Percentiles rank a stretch among this genome's conserved stretches.
Conservation (phyloP, 2,113 vertebrate species). For the Strigops habroptila region DNA sequence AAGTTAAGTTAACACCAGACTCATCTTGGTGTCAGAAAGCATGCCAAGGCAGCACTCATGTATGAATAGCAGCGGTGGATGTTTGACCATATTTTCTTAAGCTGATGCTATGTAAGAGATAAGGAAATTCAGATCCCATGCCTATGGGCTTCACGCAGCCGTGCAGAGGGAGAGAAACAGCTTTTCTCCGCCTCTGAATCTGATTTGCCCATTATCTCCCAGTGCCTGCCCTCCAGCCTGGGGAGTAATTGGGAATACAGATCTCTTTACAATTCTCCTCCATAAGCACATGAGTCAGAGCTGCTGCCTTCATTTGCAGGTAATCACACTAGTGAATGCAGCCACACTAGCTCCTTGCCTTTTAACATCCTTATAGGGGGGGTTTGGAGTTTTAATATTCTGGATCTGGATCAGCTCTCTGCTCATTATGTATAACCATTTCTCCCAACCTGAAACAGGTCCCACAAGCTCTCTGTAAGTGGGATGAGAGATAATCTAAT, state of each 20-base stretch:
- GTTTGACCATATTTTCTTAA: not conserved
- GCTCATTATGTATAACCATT: not conserved
- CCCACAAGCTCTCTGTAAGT: not conserved
- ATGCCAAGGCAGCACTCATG: not conserved
- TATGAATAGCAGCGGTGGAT: not conserved
- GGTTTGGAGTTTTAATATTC: not conserved
- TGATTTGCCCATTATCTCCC: slow-evolving; percentile 49
- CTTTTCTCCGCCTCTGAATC: not conserved
- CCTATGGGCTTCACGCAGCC: not conserved
- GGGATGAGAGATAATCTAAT: not conserved
- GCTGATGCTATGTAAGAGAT: not conserved
- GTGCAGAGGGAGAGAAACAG: not conserved
- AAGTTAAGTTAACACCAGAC: not conserved
- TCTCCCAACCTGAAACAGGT: not conserved
- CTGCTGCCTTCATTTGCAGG: slow-evolving; percentile 49
- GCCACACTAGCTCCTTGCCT: not conserved
- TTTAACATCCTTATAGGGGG: not conserved
- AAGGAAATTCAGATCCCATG: not conserved
- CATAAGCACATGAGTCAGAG: slow-evolving; percentile 51
- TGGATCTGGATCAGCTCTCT: not conserved
- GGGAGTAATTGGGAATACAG: slow-evolving; percentile 20
- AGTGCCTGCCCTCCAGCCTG: not conserved
- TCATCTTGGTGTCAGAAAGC: not conserved
- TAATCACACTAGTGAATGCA: slow-evolving; percentile 50
- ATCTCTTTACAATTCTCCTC: slow-evolving; percentile 51